These are phyloP conservation scores for Geothlypis trichas DNA, from an alignment of 2,113 vertebrate genomes.

Conservation along the genomic window DNA sequence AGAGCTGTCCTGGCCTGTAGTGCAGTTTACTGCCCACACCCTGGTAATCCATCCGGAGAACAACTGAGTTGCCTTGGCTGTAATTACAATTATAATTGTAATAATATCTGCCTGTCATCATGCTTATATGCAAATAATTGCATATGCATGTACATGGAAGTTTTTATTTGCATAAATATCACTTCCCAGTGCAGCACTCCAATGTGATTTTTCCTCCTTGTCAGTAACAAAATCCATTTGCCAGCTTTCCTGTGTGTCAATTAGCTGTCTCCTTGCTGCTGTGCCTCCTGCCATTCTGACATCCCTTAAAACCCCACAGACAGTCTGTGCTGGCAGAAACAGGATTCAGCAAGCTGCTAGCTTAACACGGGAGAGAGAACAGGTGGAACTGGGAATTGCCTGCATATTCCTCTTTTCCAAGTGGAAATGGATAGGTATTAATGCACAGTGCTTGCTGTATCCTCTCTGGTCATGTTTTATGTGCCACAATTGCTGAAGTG, in stretches of 20 bases:
- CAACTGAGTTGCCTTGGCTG: neutral
- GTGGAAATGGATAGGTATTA: neutral
- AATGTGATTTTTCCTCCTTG: neutral
- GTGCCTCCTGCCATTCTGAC: neutral
- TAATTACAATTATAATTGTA: neutral
- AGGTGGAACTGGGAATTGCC: neutral
- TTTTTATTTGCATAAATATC: neutral
- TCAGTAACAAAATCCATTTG: neutral
- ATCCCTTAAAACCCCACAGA: neutral
- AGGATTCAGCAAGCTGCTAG: neutral
- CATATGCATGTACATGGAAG: neutral
- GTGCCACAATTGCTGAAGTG: neutral
- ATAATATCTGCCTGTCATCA: neutral
- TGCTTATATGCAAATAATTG: neutral
- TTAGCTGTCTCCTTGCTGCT: rapidly evolving
- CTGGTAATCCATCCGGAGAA: neutral
- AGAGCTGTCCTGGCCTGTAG: neutral
- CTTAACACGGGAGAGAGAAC: neutral
- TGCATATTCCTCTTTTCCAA: neutral
- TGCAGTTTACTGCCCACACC: neutral
- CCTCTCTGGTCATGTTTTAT: neutral
- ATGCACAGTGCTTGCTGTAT: neutral
- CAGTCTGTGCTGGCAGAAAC: neutral
- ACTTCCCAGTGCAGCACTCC: neutral
- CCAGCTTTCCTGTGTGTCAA: neutral